Evolutionary conservation across 2,888 invertebrate species (phyloP), one percentile per base, ranked within the genome.

Genomic region (Diogma glabrata): DNA sequence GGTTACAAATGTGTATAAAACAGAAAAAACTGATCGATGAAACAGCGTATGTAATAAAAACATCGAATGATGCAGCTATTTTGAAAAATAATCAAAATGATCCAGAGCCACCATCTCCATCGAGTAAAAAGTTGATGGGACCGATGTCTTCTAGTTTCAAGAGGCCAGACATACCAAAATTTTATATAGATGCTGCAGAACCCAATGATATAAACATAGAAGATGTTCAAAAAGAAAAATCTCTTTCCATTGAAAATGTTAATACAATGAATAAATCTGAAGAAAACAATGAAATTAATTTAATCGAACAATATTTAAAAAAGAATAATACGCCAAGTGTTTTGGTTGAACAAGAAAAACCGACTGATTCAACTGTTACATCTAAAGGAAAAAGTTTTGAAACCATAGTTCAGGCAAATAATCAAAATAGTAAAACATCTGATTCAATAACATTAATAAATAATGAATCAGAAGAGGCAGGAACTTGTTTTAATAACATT

Each of bases 1-100:
- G 93, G 93, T 66, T 93, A 30, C 64, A 82, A 12, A 78, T 81
- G 54, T 86, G 90, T 60, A 80, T 87, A 12, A 75, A 76, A 56
- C 69, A 69, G 4, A 74, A 75, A 45, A 70, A 70, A 24, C 74
- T 79, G 2, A 78, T 78, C 1, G 67, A 72, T 20, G 82, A 82
- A 63, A 76, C 76, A 22, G 65, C 66, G 50, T 64, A 66, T 38
- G 56, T 61, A 0, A 62, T 67, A 30, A 60, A 65, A 17, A 55
- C 69, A 33, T n/a, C n/a, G n/a, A n/a, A n/a, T n/a, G n/a, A n/a
- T n/a, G n/a, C n/a, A n/a, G n/a, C n/a, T n/a, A n/a, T n/a, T n/a
- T n/a, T n/a, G n/a, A n/a, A n/a, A n/a, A n/a, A n/a, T n/a, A n/a
- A n/a, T n/a, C 64, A 64, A 3, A 55, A 58, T 1, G 64, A 64